Conservation (phyloP, 2,113 vertebrate genomes). For the Meriones unguiculatus region DNA sequence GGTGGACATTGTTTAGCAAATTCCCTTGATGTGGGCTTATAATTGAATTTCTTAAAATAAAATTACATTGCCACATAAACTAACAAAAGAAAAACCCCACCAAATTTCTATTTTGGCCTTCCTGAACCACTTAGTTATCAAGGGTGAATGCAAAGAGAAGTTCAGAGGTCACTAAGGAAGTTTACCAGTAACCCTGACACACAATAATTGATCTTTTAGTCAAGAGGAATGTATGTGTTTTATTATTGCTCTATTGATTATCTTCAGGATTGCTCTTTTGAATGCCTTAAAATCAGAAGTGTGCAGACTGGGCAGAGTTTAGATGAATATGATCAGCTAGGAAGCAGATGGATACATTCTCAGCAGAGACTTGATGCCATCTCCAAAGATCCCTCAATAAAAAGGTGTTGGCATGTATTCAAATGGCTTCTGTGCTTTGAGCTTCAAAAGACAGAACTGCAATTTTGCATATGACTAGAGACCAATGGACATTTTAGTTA, state of each 20-base stretch:
- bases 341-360: background rate
- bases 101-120: constrained; percentile 33
- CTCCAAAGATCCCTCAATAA: background rate
- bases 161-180: background rate
- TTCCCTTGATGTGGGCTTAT: background rate
- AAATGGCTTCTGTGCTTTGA: background rate
- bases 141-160: background rate
- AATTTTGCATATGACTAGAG: background rate
- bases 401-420: background rate
- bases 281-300: background rate
- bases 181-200: background rate
- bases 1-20: background rate
- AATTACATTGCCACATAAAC: background rate
- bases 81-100: background rate
- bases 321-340: background rate
- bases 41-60: constrained; percentile 24
- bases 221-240: background rate
- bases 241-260: background rate
- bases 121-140: background rate
- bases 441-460: background rate
- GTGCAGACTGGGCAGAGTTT: background rate
- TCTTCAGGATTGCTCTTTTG: background rate
- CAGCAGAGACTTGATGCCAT: background rate
- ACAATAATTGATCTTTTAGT: constrained; percentile 1
- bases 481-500: background rate